Percentiles rank a stretch among this genome's conserved stretches.
These are phyloP conservation scores for Triplophysa dalaica DNA, from an alignment of 2,113 vertebrate species.

Conservation along the genomic window DNA sequence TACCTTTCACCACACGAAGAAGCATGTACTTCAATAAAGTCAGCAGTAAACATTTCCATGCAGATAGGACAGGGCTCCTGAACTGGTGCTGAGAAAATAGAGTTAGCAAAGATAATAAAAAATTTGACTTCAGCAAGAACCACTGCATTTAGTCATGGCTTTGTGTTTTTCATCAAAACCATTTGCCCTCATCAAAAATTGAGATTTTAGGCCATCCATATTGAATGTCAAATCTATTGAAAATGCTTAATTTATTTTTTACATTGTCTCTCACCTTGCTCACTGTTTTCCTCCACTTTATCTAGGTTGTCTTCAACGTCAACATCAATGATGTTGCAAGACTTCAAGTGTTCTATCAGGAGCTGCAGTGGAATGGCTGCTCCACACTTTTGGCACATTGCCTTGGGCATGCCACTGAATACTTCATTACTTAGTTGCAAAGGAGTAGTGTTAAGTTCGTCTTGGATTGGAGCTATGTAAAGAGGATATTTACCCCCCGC, in stretches of 20 bases:
- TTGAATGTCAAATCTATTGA: too few relatives aligned
- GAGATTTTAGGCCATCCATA: too few relatives aligned
- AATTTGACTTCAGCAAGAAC: too few relatives aligned
- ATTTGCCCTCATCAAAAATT: too few relatives aligned
- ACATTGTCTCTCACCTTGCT: conserved; percentile 1
- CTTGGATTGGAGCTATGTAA: conserved; percentile 28
- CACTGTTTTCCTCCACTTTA: not conserved
- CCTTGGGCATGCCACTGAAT: conserved; percentile 29
- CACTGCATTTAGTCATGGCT: too few relatives aligned
- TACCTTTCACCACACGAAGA: conserved; percentile 34
- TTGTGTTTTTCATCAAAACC: too few relatives aligned
- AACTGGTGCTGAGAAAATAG: conserved; percentile 7
- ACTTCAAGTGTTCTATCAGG: conserved; percentile 30
- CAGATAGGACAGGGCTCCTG: conserved; percentile 40
- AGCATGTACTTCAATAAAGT: conserved; percentile 37
- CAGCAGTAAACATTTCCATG: conserved; percentile 27
- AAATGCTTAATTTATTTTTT: not conserved
- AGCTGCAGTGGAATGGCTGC: conserved; percentile 25
- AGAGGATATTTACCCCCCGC: conserved; percentile 15
- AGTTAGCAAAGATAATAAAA: not conserved
- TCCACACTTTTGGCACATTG: conserved; percentile 29
- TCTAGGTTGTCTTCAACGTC: conserved; percentile 18
- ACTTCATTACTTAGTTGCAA: conserved; percentile 4
- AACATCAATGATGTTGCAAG: conserved; percentile 34
- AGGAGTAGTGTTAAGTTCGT: conserved; percentile 25